phyloP scores from a whole-genome alignment of 1,140 invertebrate species.

The Pygmarrhopalites habei region DNA sequence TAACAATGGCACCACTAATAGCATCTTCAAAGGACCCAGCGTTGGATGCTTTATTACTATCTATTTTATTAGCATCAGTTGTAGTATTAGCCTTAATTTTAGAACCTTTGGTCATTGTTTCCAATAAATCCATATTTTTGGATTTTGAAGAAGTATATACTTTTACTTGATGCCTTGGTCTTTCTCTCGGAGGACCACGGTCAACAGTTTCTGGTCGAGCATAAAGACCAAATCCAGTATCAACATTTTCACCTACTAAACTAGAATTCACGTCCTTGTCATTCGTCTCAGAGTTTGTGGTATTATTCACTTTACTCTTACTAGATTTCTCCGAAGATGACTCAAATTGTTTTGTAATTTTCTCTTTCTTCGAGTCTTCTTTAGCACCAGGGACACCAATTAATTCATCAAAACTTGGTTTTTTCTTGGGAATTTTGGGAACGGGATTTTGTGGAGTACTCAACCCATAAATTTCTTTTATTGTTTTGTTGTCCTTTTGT shows the following conservation, averaged over 20 bases:
- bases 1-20: background rate
- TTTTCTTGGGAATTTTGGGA: slow-evolving; percentile 25
- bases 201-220: background rate
- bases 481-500: slow-evolving; percentile 29
- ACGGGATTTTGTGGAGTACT: background rate
- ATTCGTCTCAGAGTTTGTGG: slow-evolving; percentile 9
- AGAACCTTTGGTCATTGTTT: slow-evolving; percentile 25
- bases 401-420: slow-evolving; percentile 27
- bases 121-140: slow-evolving; percentile 15
- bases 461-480: slow-evolving; percentile 23
- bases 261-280: background rate
- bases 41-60: background rate
- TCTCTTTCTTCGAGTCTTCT: slow-evolving; percentile 1
- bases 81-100: slow-evolving; percentile 25
- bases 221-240: background rate
- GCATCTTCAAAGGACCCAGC: slow-evolving; percentile 9
- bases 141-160: slow-evolving; percentile 24
- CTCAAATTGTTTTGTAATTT: background rate
- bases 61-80: slow-evolving; percentile 39
- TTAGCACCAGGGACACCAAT: slow-evolving; percentile 34
- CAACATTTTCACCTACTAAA: background rate
- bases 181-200: slow-evolving; percentile 10
- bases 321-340: too few species aligned
- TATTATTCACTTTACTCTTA: slow-evolving; percentile 7
- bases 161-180: slow-evolving; percentile 12